Evolutionary conservation across 2,113 vertebrate genomes (phyloP), one percentile per base, ranked within the genome.

Genomic region (Hemiscyllium ocellatum): DNA sequence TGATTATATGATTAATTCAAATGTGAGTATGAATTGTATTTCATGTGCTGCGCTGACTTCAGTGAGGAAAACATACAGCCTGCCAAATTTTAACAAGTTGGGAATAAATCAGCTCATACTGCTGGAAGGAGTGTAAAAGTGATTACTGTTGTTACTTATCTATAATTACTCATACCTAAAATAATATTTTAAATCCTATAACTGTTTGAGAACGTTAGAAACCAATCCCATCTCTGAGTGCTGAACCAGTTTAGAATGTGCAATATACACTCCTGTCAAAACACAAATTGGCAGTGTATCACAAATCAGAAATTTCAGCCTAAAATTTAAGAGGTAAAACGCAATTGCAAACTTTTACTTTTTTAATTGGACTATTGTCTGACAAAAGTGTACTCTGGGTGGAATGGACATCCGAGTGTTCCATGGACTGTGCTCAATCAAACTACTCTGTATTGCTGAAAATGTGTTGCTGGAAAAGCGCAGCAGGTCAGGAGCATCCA

Each of bases 121-220:
- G 42, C 24, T 72, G 42, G 42, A 37, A 42, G 65, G 72, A 47
- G 68, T 95, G 29, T 47, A 47, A 72, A 95, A 50, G 47, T 70
- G 66, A 94, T 94, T 68, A 68, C 91, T 42, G n/a, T 94, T 68
- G 2, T 68, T 5, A 42, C 65, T 94, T 42, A 22, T 20, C 17
- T 69, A 26, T 94, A 94, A 94, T 69, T 69, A 94, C 15, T 94
- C 65, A 94, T 69, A 94, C 20, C 65, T 65, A n/a, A 69, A 69
- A n/a, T 37, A 93, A 68, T 66, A 94, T 26, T 94, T n/a, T 68
- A 37, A 20, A 22, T 3, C 33, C 33, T 68, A 19, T 20, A 42
- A 20, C 68, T 33, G 42, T 94, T 91, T 66, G 3, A 66, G 37
- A 69, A 19, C 42, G 33, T 47, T 56, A 66, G 68, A 47, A 94